Conservation (phyloP, 2,113 vertebrate genomes). For the Patagioenas fasciata region DNA sequence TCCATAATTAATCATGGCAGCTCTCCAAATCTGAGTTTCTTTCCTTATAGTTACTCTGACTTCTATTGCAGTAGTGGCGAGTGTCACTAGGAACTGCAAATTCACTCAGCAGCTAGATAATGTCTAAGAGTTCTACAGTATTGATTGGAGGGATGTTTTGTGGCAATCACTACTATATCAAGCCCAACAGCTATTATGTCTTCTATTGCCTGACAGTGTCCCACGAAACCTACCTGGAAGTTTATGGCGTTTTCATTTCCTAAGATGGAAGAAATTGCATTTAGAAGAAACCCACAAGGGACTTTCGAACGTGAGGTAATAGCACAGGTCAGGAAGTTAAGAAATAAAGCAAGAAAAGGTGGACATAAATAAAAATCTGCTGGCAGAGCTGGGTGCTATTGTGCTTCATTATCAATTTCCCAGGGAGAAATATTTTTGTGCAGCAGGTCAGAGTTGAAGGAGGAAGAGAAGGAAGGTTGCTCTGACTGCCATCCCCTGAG, state of each 20-base stretch:
- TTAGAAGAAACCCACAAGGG: not conserved
- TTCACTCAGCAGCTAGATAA: not conserved
- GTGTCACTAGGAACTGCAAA: not conserved
- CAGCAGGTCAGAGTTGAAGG: not conserved
- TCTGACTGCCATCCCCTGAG: not conserved
- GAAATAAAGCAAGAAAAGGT: conserved; percentile 1
- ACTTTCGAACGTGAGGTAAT: not conserved
- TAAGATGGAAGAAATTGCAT: not conserved
- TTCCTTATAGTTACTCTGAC: not conserved
- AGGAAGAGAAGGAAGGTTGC: not conserved
- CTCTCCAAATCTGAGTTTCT: not conserved
- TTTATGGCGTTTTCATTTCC: conserved; percentile 17
- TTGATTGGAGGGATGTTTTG: not conserved
- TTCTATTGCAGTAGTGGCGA: not conserved
- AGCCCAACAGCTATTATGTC: not conserved
- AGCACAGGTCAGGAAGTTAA: not conserved
- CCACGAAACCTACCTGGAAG: not conserved
- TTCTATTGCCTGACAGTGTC: not conserved
- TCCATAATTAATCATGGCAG: not conserved
- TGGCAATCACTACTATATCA: not conserved
- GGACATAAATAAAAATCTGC: conserved; percentile 5
- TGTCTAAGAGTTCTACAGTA: not conserved
- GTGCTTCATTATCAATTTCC: not conserved
- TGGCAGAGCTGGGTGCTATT: not conserved
- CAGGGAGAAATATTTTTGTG: not conserved